Conservation (phyloP, 2,113 vertebrate species). For the Pseudonaja textilis region DNA sequence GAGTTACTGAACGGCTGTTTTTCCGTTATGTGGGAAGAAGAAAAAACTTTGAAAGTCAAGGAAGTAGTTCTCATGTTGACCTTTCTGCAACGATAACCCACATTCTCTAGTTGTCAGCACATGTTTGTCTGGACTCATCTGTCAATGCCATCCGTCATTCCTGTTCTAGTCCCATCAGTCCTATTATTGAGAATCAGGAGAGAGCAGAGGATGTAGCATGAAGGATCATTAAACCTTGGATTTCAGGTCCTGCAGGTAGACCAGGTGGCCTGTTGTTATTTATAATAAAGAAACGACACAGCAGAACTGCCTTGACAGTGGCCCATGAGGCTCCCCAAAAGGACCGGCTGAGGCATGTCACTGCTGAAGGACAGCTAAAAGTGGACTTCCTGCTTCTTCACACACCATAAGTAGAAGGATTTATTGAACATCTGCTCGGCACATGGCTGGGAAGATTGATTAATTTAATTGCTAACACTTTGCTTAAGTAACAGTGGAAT, state of each 20-base stretch:
- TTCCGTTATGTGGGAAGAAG: conserved; percentile 16
- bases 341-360: conserved; percentile 82
- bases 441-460: conserved; percentile 93
- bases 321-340: conserved; percentile 80
- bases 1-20: conserved; percentile 37
- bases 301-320: conserved; percentile 85
- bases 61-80: conserved; percentile 81
- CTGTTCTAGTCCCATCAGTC: conserved; percentile 88
- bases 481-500: conserved; percentile 95
- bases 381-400: conserved; percentile 78
- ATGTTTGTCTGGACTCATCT: conserved; percentile 86
- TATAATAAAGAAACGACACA: conserved; percentile 95
- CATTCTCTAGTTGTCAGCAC: conserved; percentile 92
- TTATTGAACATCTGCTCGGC: conserved; percentile 95
- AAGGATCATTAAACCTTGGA: conserved; percentile 92
- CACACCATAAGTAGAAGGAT: conserved; percentile 81
- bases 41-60: conserved; percentile 90
- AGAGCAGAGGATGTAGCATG: conserved; percentile 78
- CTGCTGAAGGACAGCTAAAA: conserved; percentile 93
- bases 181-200: conserved; percentile 90
- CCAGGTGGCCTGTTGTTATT: conserved; percentile 99
- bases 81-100: conserved; percentile 92
- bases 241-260: conserved; percentile 81
- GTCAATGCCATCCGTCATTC: conserved; percentile 95
- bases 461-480: conserved; percentile 96